phyloP scores from a whole-genome alignment of 2,888 invertebrate species.

The Hemithea aestivaria region DNA sequence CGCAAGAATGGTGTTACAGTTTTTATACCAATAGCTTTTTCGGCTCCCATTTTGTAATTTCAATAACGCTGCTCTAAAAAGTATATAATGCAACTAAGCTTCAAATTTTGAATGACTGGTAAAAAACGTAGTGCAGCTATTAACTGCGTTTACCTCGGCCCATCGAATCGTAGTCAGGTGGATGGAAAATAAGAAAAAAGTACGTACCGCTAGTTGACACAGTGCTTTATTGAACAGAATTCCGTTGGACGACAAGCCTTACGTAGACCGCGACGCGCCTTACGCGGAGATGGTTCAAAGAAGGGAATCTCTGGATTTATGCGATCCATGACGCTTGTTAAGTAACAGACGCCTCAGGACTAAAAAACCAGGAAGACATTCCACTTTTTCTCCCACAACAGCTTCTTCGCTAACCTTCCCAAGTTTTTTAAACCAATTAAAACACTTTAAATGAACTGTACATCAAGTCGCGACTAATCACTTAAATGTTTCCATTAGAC shows the following conservation, averaged over 20 bases:
- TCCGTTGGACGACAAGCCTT: slow-evolving; percentile 47
- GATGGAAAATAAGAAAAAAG: slow-evolving; percentile 52
- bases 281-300: slow-evolving; percentile 14
- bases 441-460: too few relatives aligned
- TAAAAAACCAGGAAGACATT: slow-evolving; percentile 11
- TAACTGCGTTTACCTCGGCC: slow-evolving; percentile 33
- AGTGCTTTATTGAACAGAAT: slow-evolving; percentile 72
- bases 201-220: slow-evolving; percentile 73
- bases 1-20: slow-evolving; percentile 2
- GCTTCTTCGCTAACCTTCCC: slow-evolving; percentile 1
- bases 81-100: slow-evolving; percentile 8
- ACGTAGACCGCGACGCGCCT: slow-evolving; percentile 44
- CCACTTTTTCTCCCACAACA: background rate
- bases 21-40: slow-evolving; percentile 9
- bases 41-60: slow-evolving; percentile 12
- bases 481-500: too few relatives aligned
- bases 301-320: slow-evolving; percentile 24
- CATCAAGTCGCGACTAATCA: too few relatives aligned
- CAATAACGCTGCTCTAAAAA: slow-evolving; percentile 14
- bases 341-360: slow-evolving; percentile 1
- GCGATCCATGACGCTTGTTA: slow-evolving; percentile 9
- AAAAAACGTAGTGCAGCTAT: slow-evolving; percentile 23
- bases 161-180: slow-evolving; percentile 53
- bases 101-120: slow-evolving; percentile 19
- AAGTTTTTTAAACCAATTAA: background rate